Evolutionary conservation across 2,113 vertebrate species (phyloP).

Genomic region (Canis aureus): DNA sequence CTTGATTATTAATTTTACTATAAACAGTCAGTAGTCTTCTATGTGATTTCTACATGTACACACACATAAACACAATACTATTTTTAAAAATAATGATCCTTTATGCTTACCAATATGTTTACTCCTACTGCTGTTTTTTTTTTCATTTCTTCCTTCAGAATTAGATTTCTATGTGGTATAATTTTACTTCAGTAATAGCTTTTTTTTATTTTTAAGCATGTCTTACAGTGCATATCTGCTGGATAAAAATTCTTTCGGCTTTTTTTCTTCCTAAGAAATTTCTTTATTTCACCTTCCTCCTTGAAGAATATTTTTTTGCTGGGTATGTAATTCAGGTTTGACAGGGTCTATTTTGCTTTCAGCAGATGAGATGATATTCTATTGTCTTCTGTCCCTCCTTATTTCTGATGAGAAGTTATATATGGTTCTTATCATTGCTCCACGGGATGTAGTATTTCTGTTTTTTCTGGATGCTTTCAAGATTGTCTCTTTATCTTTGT

Average conservation of each 20-base stretch:
- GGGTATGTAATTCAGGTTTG: neutral
- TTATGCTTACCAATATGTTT: neutral
- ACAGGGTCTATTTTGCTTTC: slow-evolving; percentile 22
- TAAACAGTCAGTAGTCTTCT: neutral
- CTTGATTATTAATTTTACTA: neutral
- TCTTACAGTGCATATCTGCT: neutral
- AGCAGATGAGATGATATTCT: neutral
- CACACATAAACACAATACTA: neutral
- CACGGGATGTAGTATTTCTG: neutral
- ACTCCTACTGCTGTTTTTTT: neutral
- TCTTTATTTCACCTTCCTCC: neutral
- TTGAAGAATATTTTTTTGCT: slow-evolving; percentile 26
- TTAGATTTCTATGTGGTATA: neutral
- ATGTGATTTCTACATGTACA: neutral
- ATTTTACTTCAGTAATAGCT: slow-evolving; percentile 14
- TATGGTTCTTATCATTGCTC: neutral
- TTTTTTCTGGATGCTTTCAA: slow-evolving; percentile 17
- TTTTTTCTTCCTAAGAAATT: neutral
- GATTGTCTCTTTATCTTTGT: neutral
- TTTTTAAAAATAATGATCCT: neutral
- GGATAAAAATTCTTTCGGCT: slow-evolving; percentile 3
- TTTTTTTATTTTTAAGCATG: neutral
- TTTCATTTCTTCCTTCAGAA: slow-evolving; percentile 29
- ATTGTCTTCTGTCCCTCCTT: neutral
- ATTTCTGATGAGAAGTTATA: neutral